phyloP scores from a whole-genome alignment of 2,888 invertebrate species.

The Allophyes oxyacanthae region DNA sequence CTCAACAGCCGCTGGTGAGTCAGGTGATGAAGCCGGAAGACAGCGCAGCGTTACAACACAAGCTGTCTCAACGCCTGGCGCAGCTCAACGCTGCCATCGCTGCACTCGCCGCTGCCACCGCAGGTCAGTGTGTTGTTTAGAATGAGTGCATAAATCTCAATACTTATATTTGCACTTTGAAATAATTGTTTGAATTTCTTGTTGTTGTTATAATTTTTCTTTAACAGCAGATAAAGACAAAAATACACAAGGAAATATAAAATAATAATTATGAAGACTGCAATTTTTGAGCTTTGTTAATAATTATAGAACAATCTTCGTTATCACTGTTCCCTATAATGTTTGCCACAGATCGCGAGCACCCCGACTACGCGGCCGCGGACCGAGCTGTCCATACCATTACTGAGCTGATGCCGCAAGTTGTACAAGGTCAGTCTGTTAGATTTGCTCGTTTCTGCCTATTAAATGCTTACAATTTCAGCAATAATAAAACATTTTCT shows the following conservation, averaged over 20 bases:
- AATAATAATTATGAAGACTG: no score
- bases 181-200: no score
- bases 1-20: slow-evolving; percentile 20
- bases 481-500: no score
- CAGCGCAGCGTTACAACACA: slow-evolving; percentile 25
- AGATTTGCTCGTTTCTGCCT: no score
- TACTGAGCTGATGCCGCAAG: slow-evolving; percentile 60
- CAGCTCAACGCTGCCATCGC: slow-evolving; percentile 62
- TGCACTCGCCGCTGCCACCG: slow-evolving; percentile 33
- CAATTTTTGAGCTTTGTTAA: no score
- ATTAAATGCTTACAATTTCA: no score
- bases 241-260: no score
- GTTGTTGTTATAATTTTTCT: no score
- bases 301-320: no score
- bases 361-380: slow-evolving; percentile 61
- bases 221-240: no score
- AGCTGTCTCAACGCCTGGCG: slow-evolving; percentile 45
- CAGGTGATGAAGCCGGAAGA: slow-evolving; percentile 32
- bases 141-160: no score
- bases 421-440: slow-evolving; percentile 54
- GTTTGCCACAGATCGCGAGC: slow-evolving; percentile 54
- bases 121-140: not conserved
- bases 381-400: slow-evolving; percentile 60
- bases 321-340: not conserved
- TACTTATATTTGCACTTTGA: no score